A percentile compares a stretch with the other conserved stretches of the same genome.
These are phyloP conservation scores for Zonitis immaculata DNA, from an alignment of 2,888 invertebrate genomes.

Conservation along the genomic window DNA sequence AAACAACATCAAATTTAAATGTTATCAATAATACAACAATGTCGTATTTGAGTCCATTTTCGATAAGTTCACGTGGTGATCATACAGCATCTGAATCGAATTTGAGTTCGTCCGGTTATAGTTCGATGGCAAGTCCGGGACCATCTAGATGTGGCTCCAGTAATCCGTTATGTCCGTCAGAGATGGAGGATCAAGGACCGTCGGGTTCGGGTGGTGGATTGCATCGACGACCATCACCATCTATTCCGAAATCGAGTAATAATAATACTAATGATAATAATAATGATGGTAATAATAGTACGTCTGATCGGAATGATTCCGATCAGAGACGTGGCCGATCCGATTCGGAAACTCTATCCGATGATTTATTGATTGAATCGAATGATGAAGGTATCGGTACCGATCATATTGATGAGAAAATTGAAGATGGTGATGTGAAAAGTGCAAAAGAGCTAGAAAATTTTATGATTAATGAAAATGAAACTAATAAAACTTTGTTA, in stretches of 20 bases:
- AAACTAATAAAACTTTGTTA: conserved; percentile 42
- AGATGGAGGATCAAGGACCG: conserved; percentile 69
- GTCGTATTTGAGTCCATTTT: conserved; percentile 75
- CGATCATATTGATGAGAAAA: conserved; percentile 64
- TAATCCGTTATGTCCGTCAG: conserved; percentile 71
- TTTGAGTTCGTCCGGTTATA: conserved; percentile 78
- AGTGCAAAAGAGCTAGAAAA: conserved; percentile 62
- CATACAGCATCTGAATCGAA: conserved; percentile 79
- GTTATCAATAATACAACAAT: conserved; percentile 55
- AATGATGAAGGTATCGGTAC: conserved; percentile 77
- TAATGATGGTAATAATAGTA: conserved; percentile 40
- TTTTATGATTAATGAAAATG: conserved; percentile 47
- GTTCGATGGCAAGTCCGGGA: conserved; percentile 80
- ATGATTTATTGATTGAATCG: conserved; percentile 65
- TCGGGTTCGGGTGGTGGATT: conserved; percentile 48
- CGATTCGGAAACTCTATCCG: conserved; percentile 70
- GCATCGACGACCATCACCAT: conserved; percentile 56
- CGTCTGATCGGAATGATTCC: conserved; percentile 41
- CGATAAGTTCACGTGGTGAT: conserved; percentile 66
- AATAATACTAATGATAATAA: too few relatives aligned
- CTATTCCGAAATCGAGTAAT: conserved; percentile 57
- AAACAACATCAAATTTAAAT: conserved; percentile 45
- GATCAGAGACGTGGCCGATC: conserved; percentile 59
- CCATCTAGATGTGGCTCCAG: conserved; percentile 77
- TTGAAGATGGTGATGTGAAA: conserved; percentile 63